Conservation (phyloP, 2,113 vertebrate genomes). For the Holacanthus passer region DNA sequence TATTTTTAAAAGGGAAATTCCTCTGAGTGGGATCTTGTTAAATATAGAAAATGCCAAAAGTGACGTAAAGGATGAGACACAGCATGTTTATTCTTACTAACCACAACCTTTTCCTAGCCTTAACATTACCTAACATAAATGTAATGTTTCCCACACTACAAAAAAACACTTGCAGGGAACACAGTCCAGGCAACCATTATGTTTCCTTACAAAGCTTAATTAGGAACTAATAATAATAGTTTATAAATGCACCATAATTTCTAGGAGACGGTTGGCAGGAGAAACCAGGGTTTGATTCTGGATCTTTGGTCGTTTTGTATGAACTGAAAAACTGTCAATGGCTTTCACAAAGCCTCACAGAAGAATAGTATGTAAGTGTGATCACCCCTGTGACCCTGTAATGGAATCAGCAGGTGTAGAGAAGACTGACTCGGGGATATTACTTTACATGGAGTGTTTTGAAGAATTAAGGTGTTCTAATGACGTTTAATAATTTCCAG, state of each 20-base stretch:
- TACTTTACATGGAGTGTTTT: slow-evolving; percentile 51
- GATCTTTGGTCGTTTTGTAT: slow-evolving; percentile 15
- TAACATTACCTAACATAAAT: no score
- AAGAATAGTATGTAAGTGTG: not conserved
- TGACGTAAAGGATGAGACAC: not conserved
- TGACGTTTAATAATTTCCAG: slow-evolving; percentile 61
- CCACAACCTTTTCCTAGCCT: not conserved
- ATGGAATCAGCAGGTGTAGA: slow-evolving; percentile 37
- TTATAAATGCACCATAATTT: not conserved
- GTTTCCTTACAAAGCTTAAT: not conserved
- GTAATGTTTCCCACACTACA: not conserved
- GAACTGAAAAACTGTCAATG: not conserved
- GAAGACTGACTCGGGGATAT: slow-evolving; percentile 30
- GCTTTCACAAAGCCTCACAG: slow-evolving; percentile 5
- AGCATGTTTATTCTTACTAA: not conserved
- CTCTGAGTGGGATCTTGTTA: not conserved
- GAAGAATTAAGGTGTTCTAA: slow-evolving; percentile 39
- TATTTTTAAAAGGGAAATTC: no score
- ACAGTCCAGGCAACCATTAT: not conserved
- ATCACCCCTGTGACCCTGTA: slow-evolving; percentile 14
- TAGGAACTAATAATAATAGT: not conserved
- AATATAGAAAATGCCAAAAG: not conserved
- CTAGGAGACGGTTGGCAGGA: not conserved
- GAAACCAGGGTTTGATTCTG: not conserved
- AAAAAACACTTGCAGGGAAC: not conserved